Evolutionary conservation across 2,888 invertebrate species (phyloP).

Genomic region (Macaria liturata): DNA sequence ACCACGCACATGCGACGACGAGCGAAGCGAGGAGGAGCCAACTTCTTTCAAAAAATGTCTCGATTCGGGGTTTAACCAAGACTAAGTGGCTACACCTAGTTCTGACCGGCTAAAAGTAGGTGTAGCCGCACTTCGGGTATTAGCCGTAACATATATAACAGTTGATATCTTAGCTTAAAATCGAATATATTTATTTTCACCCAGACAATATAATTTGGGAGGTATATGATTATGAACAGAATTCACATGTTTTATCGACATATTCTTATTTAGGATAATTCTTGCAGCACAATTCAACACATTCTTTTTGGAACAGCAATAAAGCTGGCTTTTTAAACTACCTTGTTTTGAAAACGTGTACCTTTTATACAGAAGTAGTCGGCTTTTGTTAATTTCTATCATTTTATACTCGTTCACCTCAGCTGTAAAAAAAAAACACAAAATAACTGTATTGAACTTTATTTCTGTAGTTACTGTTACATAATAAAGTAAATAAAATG

Average conservation of each 20-base stretch:
- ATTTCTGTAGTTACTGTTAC: too few relatives aligned
- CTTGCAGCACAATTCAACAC: slow-evolving; percentile 30
- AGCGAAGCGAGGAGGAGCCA: too few relatives aligned
- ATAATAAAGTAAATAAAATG: too few relatives aligned
- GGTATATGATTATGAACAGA: slow-evolving; percentile 31
- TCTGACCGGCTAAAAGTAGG: too few relatives aligned
- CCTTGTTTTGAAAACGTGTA: slow-evolving; percentile 33
- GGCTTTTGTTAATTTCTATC: neutral
- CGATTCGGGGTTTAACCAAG: too few relatives aligned
- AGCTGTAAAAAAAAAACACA: slow-evolving; percentile 2
- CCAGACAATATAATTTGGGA: slow-evolving; percentile 15
- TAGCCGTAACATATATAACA: too few relatives aligned
- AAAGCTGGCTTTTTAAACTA: slow-evolving; percentile 1
- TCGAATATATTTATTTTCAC: slow-evolving; percentile 13
- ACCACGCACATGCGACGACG: too few relatives aligned
- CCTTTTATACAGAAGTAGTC: slow-evolving; percentile 28
- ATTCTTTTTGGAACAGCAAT: slow-evolving; percentile 36
- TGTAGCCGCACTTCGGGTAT: too few relatives aligned
- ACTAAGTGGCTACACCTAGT: too few relatives aligned
- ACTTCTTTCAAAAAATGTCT: too few relatives aligned
- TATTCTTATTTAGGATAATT: slow-evolving; percentile 27
- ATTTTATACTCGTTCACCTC: neutral
- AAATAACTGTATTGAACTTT: too few relatives aligned
- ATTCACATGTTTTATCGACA: slow-evolving; percentile 18
- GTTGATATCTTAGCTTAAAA: neutral